Evolutionary conservation across 2,888 invertebrate species (phyloP).

Genomic region (Blera fallax): DNA sequence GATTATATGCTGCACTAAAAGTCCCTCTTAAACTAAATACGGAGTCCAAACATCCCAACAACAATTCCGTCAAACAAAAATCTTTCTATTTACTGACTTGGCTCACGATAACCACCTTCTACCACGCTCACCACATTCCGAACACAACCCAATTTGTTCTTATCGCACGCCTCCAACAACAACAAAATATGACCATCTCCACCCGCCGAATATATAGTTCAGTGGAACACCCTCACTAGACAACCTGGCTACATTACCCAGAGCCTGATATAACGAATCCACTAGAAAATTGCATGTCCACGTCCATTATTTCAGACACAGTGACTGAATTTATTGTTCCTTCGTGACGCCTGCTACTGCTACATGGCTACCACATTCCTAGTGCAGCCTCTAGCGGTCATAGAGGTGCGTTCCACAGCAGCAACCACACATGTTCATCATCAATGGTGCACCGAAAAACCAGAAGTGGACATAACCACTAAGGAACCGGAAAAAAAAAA

Average conservation of each 20-base stretch:
- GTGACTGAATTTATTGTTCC: constrained; percentile 67
- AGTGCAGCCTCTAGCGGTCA: constrained; percentile 47
- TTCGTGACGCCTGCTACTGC: constrained; percentile 57
- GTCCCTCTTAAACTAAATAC: neutral
- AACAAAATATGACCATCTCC: neutral
- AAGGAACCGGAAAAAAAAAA: neutral
- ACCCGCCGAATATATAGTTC: constrained; percentile 44
- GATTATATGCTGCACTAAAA: neutral
- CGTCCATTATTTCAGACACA: constrained; percentile 62
- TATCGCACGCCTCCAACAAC: constrained; percentile 20
- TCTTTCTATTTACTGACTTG: constrained; percentile 37
- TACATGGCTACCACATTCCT: constrained; percentile 62
- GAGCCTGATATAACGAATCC: neutral
- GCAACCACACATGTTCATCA: constrained; percentile 47
- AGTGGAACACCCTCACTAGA: constrained; percentile 70
- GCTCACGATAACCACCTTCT: constrained; percentile 41
- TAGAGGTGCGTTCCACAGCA: constrained; percentile 46
- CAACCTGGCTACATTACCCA: constrained; percentile 31
- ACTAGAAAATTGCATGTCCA: constrained; percentile 56
- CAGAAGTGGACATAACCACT: constrained; percentile 41
- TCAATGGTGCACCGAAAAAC: constrained; percentile 23
- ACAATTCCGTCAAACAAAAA: constrained; percentile 6
- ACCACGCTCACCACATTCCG: constrained; percentile 53
- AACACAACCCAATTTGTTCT: constrained; percentile 56
- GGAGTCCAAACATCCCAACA: neutral